phyloP scores from a whole-genome alignment of 2,888 invertebrate species.

The Gerris lacustris region DNA sequence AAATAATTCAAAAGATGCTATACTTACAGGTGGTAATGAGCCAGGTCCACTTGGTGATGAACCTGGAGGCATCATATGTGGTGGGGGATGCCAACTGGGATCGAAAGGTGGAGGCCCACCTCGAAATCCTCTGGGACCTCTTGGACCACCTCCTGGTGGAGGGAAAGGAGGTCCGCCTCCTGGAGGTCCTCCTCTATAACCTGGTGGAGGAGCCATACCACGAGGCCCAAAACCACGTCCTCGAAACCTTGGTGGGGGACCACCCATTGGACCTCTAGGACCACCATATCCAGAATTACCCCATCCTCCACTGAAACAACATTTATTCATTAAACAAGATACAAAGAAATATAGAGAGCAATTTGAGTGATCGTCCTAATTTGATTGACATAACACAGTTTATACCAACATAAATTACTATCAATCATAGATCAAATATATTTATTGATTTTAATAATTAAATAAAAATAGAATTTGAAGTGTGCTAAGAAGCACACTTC shows the following conservation, averaged over 20 bases:
- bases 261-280: slow-evolving; percentile 31
- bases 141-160: slow-evolving; percentile 26
- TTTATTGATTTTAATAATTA: too few species aligned
- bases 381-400: too few species aligned
- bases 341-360: too few species aligned
- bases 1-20: background rate
- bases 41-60: slow-evolving; percentile 32
- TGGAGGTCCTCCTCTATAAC: slow-evolving; percentile 40
- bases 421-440: too few species aligned
- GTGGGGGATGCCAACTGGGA: slow-evolving; percentile 54
- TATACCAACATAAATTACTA: too few species aligned
- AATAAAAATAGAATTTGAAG: too few species aligned
- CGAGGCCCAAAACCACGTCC: slow-evolving; percentile 32
- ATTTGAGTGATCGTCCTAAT: too few species aligned
- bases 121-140: slow-evolving; percentile 40
- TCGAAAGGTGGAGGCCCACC: slow-evolving; percentile 46
- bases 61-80: slow-evolving; percentile 38
- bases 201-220: slow-evolving; percentile 31
- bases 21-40: slow-evolving; percentile 28
- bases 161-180: slow-evolving; percentile 35
- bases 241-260: slow-evolving; percentile 38
- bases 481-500: too few species aligned
- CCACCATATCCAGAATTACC: slow-evolving; percentile 24
- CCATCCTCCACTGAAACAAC: slow-evolving; percentile 14
- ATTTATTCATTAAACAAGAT: slow-evolving; percentile 9